These are phyloP conservation scores for Patiria miniata DNA, from an alignment of 35 echinoderm and acorn worm species.

Conservation along the genomic window DNA sequence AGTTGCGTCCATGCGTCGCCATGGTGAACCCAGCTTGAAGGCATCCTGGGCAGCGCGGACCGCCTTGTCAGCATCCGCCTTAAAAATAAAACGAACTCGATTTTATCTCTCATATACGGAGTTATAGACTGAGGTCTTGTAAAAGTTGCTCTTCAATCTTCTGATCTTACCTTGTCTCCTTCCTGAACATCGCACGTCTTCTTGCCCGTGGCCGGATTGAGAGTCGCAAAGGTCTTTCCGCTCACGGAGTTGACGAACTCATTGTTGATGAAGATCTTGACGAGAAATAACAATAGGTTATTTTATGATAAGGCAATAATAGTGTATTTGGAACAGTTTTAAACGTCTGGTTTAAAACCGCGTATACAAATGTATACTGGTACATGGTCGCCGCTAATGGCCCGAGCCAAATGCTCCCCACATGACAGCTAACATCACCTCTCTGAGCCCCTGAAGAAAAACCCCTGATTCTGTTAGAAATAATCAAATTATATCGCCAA, in stretches of 20 bases:
- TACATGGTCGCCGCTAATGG: too few species aligned
- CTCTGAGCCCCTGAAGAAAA: too few species aligned
- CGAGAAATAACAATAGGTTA: background rate
- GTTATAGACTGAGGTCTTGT: too few species aligned
- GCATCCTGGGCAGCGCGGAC: constrained; percentile 75
- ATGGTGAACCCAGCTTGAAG: constrained; percentile 83
- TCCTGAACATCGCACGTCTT: constrained; percentile 76
- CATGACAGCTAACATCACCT: too few species aligned
- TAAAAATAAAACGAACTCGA: background rate
- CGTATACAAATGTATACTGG: too few species aligned
- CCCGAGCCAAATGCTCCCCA: too few species aligned
- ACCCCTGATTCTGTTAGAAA: too few species aligned
- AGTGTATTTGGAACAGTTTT: too few species aligned
- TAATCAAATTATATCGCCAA: background rate
- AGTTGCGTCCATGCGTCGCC: constrained; percentile 87
- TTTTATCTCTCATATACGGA: too few species aligned
- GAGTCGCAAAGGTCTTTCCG: constrained; percentile 80
- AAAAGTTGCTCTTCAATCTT: too few species aligned
- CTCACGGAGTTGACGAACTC: constrained; percentile 79
- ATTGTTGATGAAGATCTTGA: constrained; percentile 95
- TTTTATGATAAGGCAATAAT: too few species aligned
- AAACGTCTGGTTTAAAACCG: too few species aligned
- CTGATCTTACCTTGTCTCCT: constrained; percentile 67
- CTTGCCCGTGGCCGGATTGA: constrained; percentile 78
- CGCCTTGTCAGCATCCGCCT: constrained; percentile 89